These are phyloP conservation scores for Dendrocincla fuliginosa DNA, from an alignment of 2,797 vertebrate species.

Conservation along the genomic window DNA sequence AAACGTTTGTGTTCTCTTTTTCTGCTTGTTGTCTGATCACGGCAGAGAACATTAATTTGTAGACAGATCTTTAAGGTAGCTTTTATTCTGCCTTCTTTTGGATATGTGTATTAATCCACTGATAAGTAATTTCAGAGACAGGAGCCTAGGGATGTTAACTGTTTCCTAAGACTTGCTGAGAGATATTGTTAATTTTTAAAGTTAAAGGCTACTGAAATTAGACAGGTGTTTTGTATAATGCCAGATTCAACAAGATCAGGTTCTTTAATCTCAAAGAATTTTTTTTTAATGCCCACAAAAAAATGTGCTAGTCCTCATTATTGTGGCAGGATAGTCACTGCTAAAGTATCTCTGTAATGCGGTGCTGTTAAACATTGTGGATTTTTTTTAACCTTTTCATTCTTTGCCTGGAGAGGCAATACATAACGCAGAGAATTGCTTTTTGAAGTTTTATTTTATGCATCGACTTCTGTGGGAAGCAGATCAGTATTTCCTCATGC, in stretches of 20 bases:
- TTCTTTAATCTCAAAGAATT: neutral
- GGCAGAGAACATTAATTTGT: neutral
- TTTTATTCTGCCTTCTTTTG: neutral
- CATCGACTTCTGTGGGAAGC: slow-evolving; percentile 27
- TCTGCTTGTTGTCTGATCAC: neutral
- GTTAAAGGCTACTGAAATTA: neutral
- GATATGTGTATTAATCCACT: neutral
- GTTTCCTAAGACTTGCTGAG: neutral
- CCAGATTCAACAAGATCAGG: neutral
- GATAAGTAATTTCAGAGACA: neutral
- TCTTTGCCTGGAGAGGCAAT: slow-evolving; percentile 6
- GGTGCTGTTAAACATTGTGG: neutral
- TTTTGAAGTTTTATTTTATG: slow-evolving; percentile 61
- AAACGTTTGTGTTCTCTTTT: neutral
- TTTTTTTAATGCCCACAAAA: neutral
- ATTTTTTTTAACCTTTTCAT: slow-evolving; percentile 52
- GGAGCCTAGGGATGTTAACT: neutral
- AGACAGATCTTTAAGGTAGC: neutral
- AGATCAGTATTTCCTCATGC: slow-evolving; percentile 13
- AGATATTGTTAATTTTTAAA: neutral
- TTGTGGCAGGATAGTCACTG: neutral
- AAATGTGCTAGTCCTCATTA: neutral
- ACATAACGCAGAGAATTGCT: slow-evolving; percentile 40
- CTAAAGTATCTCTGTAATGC: neutral
- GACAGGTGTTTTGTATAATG: neutral